Percentiles rank a stretch among this genome's conserved stretches.
phyloP scores from a whole-genome alignment of 2,888 invertebrate genomes.

The Fragum sueziense region DNA sequence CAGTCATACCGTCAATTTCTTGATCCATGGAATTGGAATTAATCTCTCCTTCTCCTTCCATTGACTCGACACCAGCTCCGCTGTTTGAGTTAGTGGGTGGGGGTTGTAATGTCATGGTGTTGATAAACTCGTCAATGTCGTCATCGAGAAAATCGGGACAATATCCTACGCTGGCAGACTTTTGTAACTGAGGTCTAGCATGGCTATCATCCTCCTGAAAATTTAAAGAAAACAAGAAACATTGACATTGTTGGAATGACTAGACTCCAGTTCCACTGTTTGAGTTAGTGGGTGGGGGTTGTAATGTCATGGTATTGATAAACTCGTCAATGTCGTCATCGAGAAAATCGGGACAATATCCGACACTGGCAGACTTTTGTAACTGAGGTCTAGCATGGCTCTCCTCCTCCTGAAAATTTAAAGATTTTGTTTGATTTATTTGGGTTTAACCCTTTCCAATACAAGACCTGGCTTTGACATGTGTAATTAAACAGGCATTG shows the following conservation, averaged over 20 bases:
- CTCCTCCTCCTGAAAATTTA: slow-evolving; percentile 25
- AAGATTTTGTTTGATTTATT: too few species aligned
- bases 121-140: slow-evolving; percentile 92
- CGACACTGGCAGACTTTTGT: slow-evolving; percentile 72
- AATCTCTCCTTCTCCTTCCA: background rate
- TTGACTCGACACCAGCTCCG: background rate
- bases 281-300: slow-evolving; percentile 85
- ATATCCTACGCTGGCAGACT: slow-evolving; percentile 72
- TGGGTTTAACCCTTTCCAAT: too few species aligned
- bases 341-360: slow-evolving; percentile 72
- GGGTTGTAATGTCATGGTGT: slow-evolving; percentile 91
- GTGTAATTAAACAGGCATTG: too few species aligned
- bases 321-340: slow-evolving; percentile 89
- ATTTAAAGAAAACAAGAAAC: too few species aligned
- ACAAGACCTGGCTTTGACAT: too few species aligned
- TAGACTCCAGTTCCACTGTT: too few species aligned
- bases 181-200: slow-evolving; percentile 40
- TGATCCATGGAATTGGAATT: slow-evolving; percentile 34
- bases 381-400: slow-evolving; percentile 10
- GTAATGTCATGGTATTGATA: slow-evolving; percentile 91
- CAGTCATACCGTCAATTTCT: slow-evolving; percentile 54
- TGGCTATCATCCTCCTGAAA: slow-evolving; percentile 25
- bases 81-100: slow-evolving; percentile 82
- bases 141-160: slow-evolving; percentile 73
- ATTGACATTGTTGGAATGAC: too few species aligned